A percentile compares a stretch with the other conserved stretches of the same genome.
phyloP scores from a whole-genome alignment of 2,113 vertebrate genomes.

The Cinclus mexicanus region DNA sequence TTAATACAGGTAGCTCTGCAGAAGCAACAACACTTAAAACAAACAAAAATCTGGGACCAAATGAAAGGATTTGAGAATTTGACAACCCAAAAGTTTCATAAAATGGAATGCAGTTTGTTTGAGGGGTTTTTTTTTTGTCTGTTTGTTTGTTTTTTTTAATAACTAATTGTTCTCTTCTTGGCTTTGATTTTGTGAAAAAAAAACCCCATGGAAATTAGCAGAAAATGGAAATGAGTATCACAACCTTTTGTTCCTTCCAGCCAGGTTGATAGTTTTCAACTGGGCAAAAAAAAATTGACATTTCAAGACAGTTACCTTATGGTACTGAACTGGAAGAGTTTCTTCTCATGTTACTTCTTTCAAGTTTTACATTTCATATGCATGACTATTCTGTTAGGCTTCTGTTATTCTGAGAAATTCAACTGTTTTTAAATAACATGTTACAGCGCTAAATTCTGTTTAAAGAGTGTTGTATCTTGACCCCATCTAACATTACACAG shows the following conservation, averaged over 20 bases:
- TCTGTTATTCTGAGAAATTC: not conserved
- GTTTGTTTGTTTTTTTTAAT: not conserved
- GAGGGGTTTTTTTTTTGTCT: not conserved
- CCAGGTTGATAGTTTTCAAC: not conserved
- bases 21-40: not conserved
- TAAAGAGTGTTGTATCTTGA: not conserved
- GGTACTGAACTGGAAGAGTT: not conserved
- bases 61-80: not conserved
- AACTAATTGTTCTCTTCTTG: not conserved
- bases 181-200: not conserved
- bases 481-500: not conserved
- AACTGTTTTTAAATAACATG: not conserved
- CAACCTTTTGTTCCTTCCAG: not conserved
- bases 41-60: not conserved
- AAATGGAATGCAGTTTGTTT: not conserved
- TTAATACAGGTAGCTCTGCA: not conserved
- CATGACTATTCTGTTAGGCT: not conserved
- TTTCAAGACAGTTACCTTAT: not conserved
- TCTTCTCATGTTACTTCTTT: not conserved
- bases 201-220: not conserved
- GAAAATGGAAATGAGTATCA: not conserved
- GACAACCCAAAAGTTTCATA: not conserved
- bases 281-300: not conserved
- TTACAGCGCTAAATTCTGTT: not conserved
- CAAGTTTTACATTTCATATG: not conserved